phyloP scores from a whole-genome alignment of 1,140 invertebrate genomes.

The Euschistus heros region DNA sequence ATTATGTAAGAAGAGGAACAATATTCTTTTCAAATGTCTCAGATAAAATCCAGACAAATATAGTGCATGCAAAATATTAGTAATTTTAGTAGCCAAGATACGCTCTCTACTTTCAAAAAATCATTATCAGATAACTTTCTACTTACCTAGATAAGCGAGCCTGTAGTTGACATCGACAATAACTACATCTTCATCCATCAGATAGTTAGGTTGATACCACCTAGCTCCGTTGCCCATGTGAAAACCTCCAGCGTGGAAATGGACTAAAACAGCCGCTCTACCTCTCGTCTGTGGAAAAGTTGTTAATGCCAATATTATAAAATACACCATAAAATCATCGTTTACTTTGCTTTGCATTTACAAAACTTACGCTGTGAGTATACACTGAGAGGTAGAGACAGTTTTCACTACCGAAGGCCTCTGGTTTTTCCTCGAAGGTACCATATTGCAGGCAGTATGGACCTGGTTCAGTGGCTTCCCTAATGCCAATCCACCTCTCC shows the following conservation, averaged over 20 bases:
- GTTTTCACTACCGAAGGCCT: neutral
- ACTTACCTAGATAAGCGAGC: slow-evolving; percentile 39
- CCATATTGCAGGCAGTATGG: slow-evolving; percentile 5
- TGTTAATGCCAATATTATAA: no score
- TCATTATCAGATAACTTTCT: no score
- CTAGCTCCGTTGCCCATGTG: no score
- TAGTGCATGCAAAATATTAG: no score
- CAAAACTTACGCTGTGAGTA: slow-evolving; percentile 23
- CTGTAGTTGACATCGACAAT: slow-evolving; percentile 49
- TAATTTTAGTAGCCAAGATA: no score
- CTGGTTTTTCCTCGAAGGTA: neutral
- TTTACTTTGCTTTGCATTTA: slow-evolving; percentile 30
- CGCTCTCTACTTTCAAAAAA: no score
- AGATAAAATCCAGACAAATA: no score
- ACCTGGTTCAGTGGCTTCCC: slow-evolving; percentile 2
- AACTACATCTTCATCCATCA: slow-evolving; percentile 42
- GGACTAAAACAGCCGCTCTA: no score
- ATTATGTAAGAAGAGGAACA: no score
- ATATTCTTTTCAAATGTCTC: no score
- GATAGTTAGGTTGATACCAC: slow-evolving; percentile 35
- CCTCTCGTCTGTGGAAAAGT: no score
- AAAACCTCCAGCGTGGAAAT: no score
- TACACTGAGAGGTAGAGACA: slow-evolving; percentile 14
- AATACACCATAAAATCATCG: slow-evolving; percentile 26
- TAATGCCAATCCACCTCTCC: slow-evolving; percentile 32